Evolutionary conservation across 2,888 invertebrate genomes (phyloP).

Genomic region (Bellardia bayeri): DNA sequence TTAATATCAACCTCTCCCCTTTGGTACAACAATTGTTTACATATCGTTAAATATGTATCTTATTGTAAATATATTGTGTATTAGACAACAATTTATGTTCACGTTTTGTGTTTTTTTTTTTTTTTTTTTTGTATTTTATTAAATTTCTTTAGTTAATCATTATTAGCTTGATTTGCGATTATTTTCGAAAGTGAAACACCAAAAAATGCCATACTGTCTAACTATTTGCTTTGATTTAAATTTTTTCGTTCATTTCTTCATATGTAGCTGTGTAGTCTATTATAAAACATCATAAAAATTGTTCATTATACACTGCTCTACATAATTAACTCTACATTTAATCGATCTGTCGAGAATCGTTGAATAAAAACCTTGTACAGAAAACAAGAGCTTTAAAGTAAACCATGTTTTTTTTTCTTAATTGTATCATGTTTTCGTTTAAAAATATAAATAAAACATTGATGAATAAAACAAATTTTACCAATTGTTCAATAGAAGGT

Average conservation of each 20-base stretch:
- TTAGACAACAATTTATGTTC: slow-evolving; percentile 7
- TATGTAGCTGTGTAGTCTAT: slow-evolving; percentile 9
- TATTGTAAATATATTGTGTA: slow-evolving; percentile 7
- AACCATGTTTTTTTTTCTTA: slow-evolving; percentile 12
- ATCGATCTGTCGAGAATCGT: background rate
- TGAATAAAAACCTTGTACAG: background rate
- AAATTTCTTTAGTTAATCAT: slow-evolving; percentile 40
- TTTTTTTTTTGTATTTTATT: background rate
- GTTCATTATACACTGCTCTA: background rate
- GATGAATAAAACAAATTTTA: slow-evolving; percentile 4
- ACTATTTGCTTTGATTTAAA: background rate
- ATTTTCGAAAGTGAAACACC: slow-evolving; percentile 60
- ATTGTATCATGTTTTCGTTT: slow-evolving; percentile 20
- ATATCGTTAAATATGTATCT: slow-evolving; percentile 15
- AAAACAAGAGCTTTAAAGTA: background rate
- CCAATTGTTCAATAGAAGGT: slow-evolving; percentile 6
- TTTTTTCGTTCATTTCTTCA: background rate
- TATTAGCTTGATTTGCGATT: slow-evolving; percentile 58
- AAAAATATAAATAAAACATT: background rate
- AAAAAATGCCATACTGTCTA: slow-evolving; percentile 13
- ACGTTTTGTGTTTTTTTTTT: background rate
- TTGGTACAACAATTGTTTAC: slow-evolving; percentile 15
- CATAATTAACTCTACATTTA: background rate
- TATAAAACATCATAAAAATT: slow-evolving; percentile 27
- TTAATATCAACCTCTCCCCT: slow-evolving; percentile 23